phyloP scores from a whole-genome alignment of 2,113 vertebrate genomes.

The Hemicordylus capensis region DNA sequence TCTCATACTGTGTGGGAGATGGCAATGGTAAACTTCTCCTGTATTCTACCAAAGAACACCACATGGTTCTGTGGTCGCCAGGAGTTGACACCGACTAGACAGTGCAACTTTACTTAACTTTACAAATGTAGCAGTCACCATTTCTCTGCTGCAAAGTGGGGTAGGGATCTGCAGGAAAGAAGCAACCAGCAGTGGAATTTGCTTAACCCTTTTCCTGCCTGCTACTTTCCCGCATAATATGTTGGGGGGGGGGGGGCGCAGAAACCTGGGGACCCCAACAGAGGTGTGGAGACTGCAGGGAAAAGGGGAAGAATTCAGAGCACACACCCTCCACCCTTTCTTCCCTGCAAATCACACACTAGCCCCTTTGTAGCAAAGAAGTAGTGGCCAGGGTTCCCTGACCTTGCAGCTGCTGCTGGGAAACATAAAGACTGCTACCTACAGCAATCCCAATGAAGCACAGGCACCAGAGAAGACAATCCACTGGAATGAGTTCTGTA shows the following conservation, averaged over 20 bases:
- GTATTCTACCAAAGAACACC: too few species aligned
- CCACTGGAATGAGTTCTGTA: neutral
- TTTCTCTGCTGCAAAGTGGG: neutral
- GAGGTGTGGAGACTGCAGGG: neutral
- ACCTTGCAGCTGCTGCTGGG: neutral
- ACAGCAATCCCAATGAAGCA: neutral
- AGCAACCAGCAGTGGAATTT: too few species aligned
- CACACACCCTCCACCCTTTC: neutral
- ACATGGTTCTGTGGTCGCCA: too few species aligned
- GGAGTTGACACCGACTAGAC: too few species aligned
- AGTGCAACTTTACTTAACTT: too few species aligned
- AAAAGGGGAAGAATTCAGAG: neutral
- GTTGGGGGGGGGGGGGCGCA: too few species aligned
- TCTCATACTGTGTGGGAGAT: too few species aligned
- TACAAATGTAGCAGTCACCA: too few species aligned
- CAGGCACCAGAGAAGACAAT: neutral
- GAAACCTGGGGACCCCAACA: too few species aligned
- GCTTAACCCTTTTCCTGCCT: too few species aligned
- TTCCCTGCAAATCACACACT: neutral
- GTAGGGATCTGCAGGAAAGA: too few species aligned
- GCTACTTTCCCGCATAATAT: neutral
- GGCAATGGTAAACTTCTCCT: too few species aligned
- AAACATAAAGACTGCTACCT: neutral
- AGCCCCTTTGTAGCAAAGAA: neutral
- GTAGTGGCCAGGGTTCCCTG: neutral